Evolutionary conservation across 1,140 invertebrate genomes (phyloP), one percentile per base, ranked within the genome.

Genomic region (Euura lappo): DNA sequence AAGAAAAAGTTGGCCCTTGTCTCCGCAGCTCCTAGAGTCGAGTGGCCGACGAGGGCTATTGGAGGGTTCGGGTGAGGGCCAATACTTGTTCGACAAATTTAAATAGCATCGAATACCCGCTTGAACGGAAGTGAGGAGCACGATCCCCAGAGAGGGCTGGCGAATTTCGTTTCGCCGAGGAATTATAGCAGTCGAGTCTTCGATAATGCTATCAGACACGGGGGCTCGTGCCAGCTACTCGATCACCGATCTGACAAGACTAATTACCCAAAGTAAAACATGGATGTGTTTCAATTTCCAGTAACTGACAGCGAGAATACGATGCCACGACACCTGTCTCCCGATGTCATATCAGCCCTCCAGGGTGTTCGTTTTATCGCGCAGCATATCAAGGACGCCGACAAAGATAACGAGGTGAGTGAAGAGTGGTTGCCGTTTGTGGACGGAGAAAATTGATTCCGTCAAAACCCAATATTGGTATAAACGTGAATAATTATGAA

Each of bases 321-420:
- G 80, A 89, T 95, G 79, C 93, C 94, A 28, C 90, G 93, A 77
- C 91, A 93, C 81, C 90, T 96, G 83, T 95, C 95, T 46, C 92
- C 94, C 2, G 96, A 98, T 81, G 93, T 98, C 28, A 90, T 97
- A 74, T 94, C 95, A 68, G 97, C 97, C 51, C 90, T 99, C 64
- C 93, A 98, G 85, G 96, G 97, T 75, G 97, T 99, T 43, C 90
- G 96, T 77, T 99, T 98, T 88, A 99, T 99, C 83, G 97, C 97
- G 42, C 96, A 99, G 86, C 97, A 99, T 86, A 97, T 99, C 79
- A 97, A 97, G 88, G 94, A 98, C 84, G 95, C 95, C 66, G 97
- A 98, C 84, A 96, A 96, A 87, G 95, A 97, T 88, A 96, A 96
- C 82, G 96, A 97, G 91, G 96, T 97, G 89, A 88, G 88, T 81